Base-by-base conservation (phyloP, 2,797 vertebrate species). In the Bryconaethiops microstoma region DNA sequence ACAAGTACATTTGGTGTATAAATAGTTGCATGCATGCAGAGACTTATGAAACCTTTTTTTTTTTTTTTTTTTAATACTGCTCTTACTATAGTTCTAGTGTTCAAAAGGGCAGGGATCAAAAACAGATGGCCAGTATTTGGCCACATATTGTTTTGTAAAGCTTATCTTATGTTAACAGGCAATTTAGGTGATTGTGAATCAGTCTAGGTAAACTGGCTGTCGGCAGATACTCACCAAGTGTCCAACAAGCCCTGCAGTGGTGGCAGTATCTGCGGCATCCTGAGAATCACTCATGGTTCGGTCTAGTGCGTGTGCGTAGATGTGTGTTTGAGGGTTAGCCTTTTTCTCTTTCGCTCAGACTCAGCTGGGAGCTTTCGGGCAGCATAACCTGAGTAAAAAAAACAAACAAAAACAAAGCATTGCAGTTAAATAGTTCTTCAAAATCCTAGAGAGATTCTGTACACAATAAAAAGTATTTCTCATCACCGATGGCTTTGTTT, bases 281-380 rank as follows among this genome's bases (percentile, higher is more conserved):
- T 86, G 86, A 74, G 82, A 39, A 70, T 87, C 70, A 77, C 83
- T 88, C 89, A 90, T 90, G 85, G 74, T 85, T 87, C 42, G 52
- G 23, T 62, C 6, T 35, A 45, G n/a, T 40, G 35, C 55, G 78
- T 59, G 54, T 63, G 50, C n/a, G 54, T 13, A n/a, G 23, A 29
- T 77, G 35, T 52, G 19, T 12, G 72, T 16, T 50, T 73, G 73
- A 64, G 54, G 52, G 71, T 87, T 88, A 89, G 73, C 89, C 89
- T 79, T 90, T 90, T 83, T 90, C 88, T 83, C 82, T 89, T 82
- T 88, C 84, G 82, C 86, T 90, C 85, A 86, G 87, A 87, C 83
- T 87, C 85, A 90, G 78, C 85, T 80, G 80, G 84, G 86, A 83
- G 79, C 81, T 80, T 86, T 85, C 68, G 84, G 78, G 86, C 82